A percentile compares a stretch with the other conserved stretches of the same genome.
These are phyloP conservation scores for Poliocrania exsul DNA, from an alignment of 2,797 vertebrate species.

Conservation along the genomic window DNA sequence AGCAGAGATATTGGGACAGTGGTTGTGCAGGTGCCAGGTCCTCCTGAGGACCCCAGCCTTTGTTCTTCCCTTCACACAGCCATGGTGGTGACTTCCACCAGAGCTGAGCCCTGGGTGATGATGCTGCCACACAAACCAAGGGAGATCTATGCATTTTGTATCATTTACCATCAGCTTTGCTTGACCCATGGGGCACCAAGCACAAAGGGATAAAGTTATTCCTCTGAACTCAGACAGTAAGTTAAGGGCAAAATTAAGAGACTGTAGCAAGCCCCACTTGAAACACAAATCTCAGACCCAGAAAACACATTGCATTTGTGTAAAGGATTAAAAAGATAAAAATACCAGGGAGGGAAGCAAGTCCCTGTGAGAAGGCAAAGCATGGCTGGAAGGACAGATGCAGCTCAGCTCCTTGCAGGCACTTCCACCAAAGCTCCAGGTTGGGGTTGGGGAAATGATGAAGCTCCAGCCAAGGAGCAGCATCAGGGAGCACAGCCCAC, in stretches of 20 bases:
- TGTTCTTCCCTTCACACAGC: rapidly evolving
- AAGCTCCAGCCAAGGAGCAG: background rate
- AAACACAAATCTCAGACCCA: background rate
- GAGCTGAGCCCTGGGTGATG: rapidly evolving
- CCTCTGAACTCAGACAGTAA: background rate
- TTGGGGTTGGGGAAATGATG: background rate
- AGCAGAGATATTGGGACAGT: background rate
- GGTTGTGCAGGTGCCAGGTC: background rate
- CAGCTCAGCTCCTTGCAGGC: background rate
- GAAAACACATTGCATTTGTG: background rate
- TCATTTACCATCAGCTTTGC: background rate
- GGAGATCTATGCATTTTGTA: background rate
- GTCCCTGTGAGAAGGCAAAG: background rate
- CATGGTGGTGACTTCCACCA: rapidly evolving
- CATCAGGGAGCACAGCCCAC: background rate
- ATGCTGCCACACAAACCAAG: background rate
- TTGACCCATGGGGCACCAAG: background rate
- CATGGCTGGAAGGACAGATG: background rate
- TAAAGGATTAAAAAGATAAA: background rate
- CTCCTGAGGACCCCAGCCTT: background rate
- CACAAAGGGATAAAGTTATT: background rate
- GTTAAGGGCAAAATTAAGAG: background rate
- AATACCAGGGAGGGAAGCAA: background rate
- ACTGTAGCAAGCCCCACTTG: background rate
- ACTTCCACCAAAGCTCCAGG: background rate